Evolutionary conservation across 2,888 invertebrate genomes (phyloP).

Genomic region (Myopa testacea): DNA sequence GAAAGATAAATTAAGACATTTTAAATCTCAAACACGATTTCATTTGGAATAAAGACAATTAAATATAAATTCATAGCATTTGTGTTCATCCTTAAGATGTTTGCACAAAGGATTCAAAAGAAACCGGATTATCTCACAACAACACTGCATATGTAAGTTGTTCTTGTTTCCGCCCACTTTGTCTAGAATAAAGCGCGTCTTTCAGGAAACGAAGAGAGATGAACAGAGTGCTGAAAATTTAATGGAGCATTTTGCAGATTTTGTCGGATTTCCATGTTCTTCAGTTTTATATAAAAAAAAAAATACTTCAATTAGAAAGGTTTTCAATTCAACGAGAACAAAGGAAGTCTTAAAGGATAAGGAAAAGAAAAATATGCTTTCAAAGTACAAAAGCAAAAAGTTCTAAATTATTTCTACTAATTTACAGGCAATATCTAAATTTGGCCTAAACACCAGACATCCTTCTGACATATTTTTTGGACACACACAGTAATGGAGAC

Average conservation of each 20-base stretch:
- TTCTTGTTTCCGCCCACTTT: slow-evolving; percentile 25
- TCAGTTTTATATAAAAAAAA: not conserved
- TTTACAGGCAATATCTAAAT: not conserved
- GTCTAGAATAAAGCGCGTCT: slow-evolving; percentile 9
- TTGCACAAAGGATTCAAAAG: slow-evolving; percentile 1
- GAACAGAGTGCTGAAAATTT: slow-evolving; percentile 13
- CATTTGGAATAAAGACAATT: slow-evolving; percentile 25
- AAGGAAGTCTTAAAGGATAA: not conserved
- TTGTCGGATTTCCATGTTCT: not conserved
- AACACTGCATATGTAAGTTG: slow-evolving; percentile 34
- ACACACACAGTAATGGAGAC: no score
- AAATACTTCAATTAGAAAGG: not conserved
- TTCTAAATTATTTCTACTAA: not conserved
- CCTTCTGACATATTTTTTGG: not conserved
- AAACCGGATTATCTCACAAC: slow-evolving; percentile 28
- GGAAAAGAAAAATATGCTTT: not conserved
- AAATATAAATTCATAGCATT: slow-evolving; percentile 29
- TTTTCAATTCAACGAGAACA: slow-evolving; percentile 3
- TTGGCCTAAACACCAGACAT: not conserved
- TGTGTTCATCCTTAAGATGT: slow-evolving; percentile 27
- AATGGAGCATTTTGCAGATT: not conserved
- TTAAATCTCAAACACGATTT: slow-evolving; percentile 32
- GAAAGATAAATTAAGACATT: slow-evolving; percentile 32
- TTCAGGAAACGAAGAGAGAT: slow-evolving; percentile 1
- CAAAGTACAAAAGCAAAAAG: not conserved